phyloP scores from a whole-genome alignment of 1,140 invertebrate genomes.

The Bombus picipes region DNA sequence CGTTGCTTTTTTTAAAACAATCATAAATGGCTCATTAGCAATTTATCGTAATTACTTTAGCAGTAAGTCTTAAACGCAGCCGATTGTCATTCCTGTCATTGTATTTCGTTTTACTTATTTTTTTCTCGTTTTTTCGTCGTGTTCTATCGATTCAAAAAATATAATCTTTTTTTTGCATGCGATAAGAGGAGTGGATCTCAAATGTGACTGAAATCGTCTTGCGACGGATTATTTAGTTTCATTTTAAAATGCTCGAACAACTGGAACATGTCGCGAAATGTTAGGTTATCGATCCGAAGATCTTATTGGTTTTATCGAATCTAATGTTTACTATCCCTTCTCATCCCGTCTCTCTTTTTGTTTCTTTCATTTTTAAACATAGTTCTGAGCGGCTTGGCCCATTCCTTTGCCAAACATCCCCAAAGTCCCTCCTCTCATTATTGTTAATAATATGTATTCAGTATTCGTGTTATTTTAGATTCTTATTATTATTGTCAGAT shows the following conservation, averaged over 20 bases:
- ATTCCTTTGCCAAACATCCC: conserved; percentile 53
- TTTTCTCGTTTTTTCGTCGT: neutral
- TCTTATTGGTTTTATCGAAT: conserved; percentile 32
- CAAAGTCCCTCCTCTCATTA: conserved; percentile 60
- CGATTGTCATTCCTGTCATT: conserved; percentile 17
- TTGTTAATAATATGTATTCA: conserved; percentile 74
- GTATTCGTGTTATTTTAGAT: conserved; percentile 74
- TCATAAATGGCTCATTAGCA: conserved; percentile 1
- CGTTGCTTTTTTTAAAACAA: conserved; percentile 26
- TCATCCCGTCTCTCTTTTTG: conserved; percentile 9
- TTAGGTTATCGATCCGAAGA: conserved; percentile 18
- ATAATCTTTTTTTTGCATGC: conserved; percentile 3
- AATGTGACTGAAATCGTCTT: conserved; percentile 17
- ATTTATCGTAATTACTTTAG: conserved; percentile 41
- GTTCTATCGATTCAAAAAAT: conserved; percentile 1
- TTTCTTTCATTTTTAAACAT: conserved; percentile 49
- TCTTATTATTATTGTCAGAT: conserved; percentile 65
- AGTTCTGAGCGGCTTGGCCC: conserved; percentile 53
- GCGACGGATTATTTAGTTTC: conserved; percentile 9
- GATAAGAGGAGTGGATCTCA: conserved; percentile 25
- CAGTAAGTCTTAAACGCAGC: conserved; percentile 46
- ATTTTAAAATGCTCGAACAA: conserved; percentile 39
- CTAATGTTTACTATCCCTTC: neutral
- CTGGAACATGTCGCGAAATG: neutral
- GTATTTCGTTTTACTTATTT: conserved; percentile 14